Base-by-base conservation (phyloP, 1,140 invertebrate genomes). In the Macrotrachela quadricornifera region DNA sequence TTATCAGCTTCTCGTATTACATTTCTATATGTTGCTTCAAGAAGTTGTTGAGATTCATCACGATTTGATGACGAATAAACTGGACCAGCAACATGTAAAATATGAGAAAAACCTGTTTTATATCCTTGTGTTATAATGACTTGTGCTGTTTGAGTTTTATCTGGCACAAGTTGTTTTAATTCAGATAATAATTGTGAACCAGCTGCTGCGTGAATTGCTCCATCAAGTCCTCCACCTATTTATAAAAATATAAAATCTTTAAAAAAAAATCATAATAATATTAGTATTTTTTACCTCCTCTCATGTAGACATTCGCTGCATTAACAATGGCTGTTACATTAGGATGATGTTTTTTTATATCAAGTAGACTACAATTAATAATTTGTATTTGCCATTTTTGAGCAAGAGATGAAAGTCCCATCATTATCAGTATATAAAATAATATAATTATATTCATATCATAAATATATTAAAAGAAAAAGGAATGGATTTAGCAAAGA, bases 41-140 rank as follows among this genome's bases (percentile, higher is more conserved):
- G 50, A n/a, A 51, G 17, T 15, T 51, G 41, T 38, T 21, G 50
- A n/a, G 43, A 15, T 46, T 51, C 50, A 39, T 36, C 44, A 8
- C 3, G 21, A 30, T 30, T 30, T 30, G 21, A 30, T 30, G 21
- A 30, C 2, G 21, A 30, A 30, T 30, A 30, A 17, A 70, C 87
- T 50, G 85, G 85, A 57, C 84, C 81, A 57, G 87, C 85, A 6
- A 85, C 87, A 70, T 90, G 86, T 58, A 90, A 79, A 43, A 85
- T 76, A 62, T 78, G 77, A 46, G 84, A 81, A 65, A 88, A 83
- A 30, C 85, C 85, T 37, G 83, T 87, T 64, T 78, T 76, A 69
- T 84, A 88, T 64, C 82, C 85, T 88, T 69, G 4, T 49, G 83
- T 87, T 43, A 85, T 75, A 30, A 30, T 30, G 3, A 30, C 21